Evolutionary conservation across 2,113 vertebrate genomes (phyloP).

Genomic region (Phocoena sinus): DNA sequence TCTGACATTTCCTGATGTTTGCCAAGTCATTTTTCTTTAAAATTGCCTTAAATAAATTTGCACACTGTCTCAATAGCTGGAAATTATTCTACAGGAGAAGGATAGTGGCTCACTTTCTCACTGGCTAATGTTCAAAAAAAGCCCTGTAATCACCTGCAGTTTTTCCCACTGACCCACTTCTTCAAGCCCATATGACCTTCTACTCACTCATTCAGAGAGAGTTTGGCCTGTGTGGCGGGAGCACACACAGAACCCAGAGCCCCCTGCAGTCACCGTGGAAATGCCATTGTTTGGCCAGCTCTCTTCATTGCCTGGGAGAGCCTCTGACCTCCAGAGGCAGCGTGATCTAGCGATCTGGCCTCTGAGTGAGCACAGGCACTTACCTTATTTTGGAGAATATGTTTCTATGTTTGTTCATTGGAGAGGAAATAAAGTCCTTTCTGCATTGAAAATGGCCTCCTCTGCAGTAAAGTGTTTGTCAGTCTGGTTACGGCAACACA

Average conservation of each 20-base stretch:
- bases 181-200: conserved; percentile 30
- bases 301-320: conserved; percentile 49
- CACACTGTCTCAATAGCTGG: neutral
- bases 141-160: neutral
- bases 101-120: neutral
- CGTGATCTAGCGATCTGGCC: conserved; percentile 59
- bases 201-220: conserved; percentile 50
- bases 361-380: neutral
- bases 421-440: conserved; percentile 44
- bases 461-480: neutral
- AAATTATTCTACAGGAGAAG: neutral
- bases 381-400: conserved; percentile 56
- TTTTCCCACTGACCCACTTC: neutral
- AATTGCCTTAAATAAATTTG: conserved; percentile 31
- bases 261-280: conserved; percentile 59
- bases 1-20: neutral
- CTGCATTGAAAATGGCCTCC: conserved; percentile 23
- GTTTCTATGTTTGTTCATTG: neutral
- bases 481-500: neutral
- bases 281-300: conserved; percentile 22
- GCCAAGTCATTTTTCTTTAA: neutral
- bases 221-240: neutral
- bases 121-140: conserved; percentile 18
- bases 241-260: neutral
- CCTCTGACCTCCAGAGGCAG: conserved; percentile 8